A percentile compares a stretch with the other conserved stretches of the same genome.
Evolutionary conservation across 2,797 vertebrate species (phyloP).

Genomic region (Danio jaintianensis): DNA sequence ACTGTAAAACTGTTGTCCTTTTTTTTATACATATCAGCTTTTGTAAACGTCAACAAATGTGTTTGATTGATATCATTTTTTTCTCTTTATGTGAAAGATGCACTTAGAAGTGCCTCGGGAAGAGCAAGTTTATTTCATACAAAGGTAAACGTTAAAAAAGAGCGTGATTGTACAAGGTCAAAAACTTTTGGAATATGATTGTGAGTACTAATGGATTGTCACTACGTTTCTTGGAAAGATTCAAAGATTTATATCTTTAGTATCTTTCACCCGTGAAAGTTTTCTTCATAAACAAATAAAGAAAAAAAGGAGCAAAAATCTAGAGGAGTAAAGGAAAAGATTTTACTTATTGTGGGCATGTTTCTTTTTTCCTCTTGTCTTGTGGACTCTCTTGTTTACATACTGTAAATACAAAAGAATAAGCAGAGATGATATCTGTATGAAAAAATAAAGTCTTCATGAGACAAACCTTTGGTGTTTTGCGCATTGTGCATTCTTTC

Average conservation of each 20-base stretch:
- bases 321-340: constrained; percentile 67
- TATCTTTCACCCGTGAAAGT: constrained; percentile 54
- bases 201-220: constrained; percentile 36
- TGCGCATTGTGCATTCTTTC: background rate
- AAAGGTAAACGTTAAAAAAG: constrained; percentile 7
- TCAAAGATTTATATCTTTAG: constrained; percentile 23
- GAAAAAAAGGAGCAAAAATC: constrained; percentile 58
- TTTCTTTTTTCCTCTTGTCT: constrained; percentile 74
- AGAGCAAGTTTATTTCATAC: constrained; percentile 32
- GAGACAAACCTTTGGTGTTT: constrained; percentile 17
- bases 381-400: constrained; percentile 80
- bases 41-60: constrained; percentile 50
- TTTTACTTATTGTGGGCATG: constrained; percentile 77
- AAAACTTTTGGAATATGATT: constrained; percentile 42
- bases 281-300: constrained; percentile 62
- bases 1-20: constrained; percentile 45
- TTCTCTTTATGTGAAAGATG: constrained; percentile 41
- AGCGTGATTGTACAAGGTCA: constrained; percentile 46
- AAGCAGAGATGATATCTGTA: constrained; percentile 59
- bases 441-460: constrained; percentile 54
- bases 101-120: constrained; percentile 56
- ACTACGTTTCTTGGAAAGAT: constrained; percentile 28
- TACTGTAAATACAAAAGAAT: constrained; percentile 81
- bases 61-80: constrained; percentile 20
- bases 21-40: constrained; percentile 51